Percentiles rank a stretch among this genome's conserved stretches.
phyloP scores from a whole-genome alignment of 2,113 vertebrate species.

The Numida meleagris region DNA sequence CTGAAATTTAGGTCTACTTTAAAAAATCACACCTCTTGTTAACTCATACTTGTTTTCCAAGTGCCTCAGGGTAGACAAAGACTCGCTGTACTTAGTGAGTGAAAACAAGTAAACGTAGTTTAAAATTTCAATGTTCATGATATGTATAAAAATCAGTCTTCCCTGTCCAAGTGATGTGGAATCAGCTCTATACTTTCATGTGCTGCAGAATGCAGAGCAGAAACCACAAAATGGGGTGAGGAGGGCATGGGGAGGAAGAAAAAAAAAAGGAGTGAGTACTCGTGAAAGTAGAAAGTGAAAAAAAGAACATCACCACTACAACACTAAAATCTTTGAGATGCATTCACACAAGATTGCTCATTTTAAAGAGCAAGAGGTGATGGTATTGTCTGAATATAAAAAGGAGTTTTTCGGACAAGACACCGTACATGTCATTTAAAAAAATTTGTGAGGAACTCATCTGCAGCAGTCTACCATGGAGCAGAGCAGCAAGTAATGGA shows the following conservation, averaged over 20 bases:
- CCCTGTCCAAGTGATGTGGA: background rate
- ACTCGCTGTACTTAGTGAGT: background rate
- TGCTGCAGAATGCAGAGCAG: background rate
- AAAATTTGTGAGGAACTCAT: background rate
- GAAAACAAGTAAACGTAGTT: slow-evolving; percentile 8
- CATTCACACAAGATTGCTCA: background rate
- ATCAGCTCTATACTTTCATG: background rate
- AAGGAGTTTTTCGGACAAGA: background rate
- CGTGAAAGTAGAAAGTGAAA: background rate
- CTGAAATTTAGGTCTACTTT: background rate
- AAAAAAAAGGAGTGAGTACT: background rate
- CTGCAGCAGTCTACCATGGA: background rate
- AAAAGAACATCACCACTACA: background rate
- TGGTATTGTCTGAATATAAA: background rate
- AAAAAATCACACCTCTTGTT: slow-evolving; percentile 27
- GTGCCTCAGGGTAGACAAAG: background rate
- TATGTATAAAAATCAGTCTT: slow-evolving; percentile 6
- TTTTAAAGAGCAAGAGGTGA: background rate
- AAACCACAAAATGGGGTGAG: background rate
- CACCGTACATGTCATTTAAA: background rate
- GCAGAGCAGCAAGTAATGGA: background rate
- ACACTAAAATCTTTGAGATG: background rate
- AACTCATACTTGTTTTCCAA: slow-evolving; percentile 38
- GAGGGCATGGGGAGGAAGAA: rapidly evolving
- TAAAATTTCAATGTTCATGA: background rate